Evolutionary conservation across 2,113 vertebrate genomes (phyloP), one percentile per base, ranked within the genome.

Genomic region (Chitala chitala): DNA sequence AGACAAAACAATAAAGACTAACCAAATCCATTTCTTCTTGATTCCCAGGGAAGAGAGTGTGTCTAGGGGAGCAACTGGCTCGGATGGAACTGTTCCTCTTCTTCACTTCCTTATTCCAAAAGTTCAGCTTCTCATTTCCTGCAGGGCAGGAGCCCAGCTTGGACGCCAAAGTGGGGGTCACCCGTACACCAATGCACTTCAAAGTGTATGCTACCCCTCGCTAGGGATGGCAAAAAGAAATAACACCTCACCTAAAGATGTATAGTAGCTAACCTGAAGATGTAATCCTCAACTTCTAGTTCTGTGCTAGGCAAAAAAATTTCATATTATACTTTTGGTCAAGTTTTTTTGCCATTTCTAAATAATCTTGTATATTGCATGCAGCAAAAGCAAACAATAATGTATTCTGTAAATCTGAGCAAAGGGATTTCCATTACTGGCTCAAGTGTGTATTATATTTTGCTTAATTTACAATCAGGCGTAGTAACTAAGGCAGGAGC

Each of bases 1-100:
- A 20, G 6, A 9, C n/a, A 22, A 69, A 31, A 51, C 13, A 51
- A 51, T 6, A 31, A 51, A 33, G 51, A 7, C 15, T 20, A 31
- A 36, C 13, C 46, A 69, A n/a, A 36, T 22, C 33, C 77, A 46
- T 58, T 2, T 22, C n/a, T n/a, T 72, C 38, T 31, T 40, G 13
- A 12, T 76, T 46, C 17, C 0, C 86, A 95, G 93, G 93, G 72
- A 93, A 89, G 50, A 87, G 92, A 1, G 75, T 65, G 0, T 96
- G 94, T 81, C 86, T 88, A 6, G 94, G 94, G 0, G 94, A 95
- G 79, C 53, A 85, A 50, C 75, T 97, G 78, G 94, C 92, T 0
- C 90, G 84, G 36, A 69, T 85, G 0, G 93, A 97, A 78, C 81
- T 96, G 42, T 95, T 96, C 75, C 84, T 95, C 74, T 94, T 94